Conservation (phyloP, 1,140 invertebrate genomes). For the Zophobas morio region DNA sequence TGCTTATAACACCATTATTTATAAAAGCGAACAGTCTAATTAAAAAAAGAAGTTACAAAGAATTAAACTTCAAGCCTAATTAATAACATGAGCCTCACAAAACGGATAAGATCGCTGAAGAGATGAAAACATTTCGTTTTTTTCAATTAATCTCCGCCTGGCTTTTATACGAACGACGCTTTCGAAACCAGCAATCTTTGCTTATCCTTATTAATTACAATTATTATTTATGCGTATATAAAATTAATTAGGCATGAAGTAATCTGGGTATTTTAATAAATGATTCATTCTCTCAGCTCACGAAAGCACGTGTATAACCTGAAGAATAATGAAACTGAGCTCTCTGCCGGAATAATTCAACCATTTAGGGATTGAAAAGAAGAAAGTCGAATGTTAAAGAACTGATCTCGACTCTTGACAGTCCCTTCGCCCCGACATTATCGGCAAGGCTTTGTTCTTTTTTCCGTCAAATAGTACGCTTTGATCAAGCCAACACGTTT, state of each 20-base stretch:
- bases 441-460: constrained; percentile 26
- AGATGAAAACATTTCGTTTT: too few species aligned
- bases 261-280: constrained; percentile 26
- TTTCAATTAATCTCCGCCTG: too few species aligned
- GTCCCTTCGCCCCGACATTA: constrained; percentile 24
- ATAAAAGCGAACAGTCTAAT: too few species aligned
- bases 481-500: constrained; percentile 23
- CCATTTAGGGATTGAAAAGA: constrained; percentile 34
- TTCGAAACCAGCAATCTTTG: too few species aligned
- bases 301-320: constrained; percentile 37
- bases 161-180: too few species aligned
- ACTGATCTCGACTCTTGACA: constrained; percentile 29
- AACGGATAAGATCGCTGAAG: too few species aligned
- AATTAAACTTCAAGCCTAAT: too few species aligned
- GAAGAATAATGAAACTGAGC: constrained; percentile 37
- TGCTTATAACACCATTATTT: too few species aligned
- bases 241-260: constrained; percentile 25
- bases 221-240: constrained; percentile 12
- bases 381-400: constrained; percentile 34
- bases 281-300: constrained; percentile 10
- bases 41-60: too few species aligned
- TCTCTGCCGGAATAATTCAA: constrained; percentile 39
- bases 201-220: too few species aligned
- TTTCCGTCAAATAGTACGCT: constrained; percentile 12
- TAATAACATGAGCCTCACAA: too few species aligned